Evolutionary conservation across 2,113 vertebrate species (phyloP).

Genomic region (Mionectes macconnelli): DNA sequence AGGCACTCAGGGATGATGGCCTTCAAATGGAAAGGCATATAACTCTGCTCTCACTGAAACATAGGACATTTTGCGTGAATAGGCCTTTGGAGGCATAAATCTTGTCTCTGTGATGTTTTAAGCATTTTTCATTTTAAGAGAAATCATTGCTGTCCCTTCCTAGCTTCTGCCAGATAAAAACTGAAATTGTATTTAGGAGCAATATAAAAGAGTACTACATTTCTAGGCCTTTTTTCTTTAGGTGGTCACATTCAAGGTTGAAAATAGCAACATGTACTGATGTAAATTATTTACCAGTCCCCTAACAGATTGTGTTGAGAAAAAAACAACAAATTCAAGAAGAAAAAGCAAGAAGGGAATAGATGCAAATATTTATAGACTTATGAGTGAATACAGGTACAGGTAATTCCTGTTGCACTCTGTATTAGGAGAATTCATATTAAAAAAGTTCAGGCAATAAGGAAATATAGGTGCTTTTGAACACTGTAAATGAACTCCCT

Average conservation of each 20-base stretch:
- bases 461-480: background rate
- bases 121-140: background rate
- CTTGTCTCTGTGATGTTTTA: background rate
- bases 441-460: background rate
- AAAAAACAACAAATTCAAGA: background rate
- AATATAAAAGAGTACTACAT: background rate
- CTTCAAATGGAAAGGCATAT: background rate
- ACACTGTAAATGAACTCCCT: background rate
- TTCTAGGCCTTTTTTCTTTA: background rate
- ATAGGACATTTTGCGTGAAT: background rate
- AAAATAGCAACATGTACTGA: background rate
- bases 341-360: background rate
- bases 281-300: background rate
- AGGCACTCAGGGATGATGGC: background rate
- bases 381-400: background rate
- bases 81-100: background rate
- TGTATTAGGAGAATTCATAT: background rate
- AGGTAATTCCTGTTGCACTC: background rate
- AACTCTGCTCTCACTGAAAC: background rate
- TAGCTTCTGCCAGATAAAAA: slow-evolving; percentile 24
- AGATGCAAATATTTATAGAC: background rate
- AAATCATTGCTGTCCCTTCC: background rate
- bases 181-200: background rate
- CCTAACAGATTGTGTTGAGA: background rate
- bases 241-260: background rate